Base-by-base conservation (phyloP, 2,888 invertebrate genomes). In the Aplocera efformata region DNA sequence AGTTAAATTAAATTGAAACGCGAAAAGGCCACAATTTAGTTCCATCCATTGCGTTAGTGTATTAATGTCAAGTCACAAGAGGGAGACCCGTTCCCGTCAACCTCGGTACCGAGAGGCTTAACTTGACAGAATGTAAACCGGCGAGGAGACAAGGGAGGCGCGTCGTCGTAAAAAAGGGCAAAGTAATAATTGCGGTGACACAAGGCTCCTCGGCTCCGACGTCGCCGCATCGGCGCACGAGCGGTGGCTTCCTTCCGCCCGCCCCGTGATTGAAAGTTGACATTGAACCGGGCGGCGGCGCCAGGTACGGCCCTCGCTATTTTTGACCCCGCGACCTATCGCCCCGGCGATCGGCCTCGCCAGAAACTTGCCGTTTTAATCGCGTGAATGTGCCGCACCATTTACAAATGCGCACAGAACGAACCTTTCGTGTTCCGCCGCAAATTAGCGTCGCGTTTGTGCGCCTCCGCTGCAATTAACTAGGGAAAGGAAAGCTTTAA, bases 251-350 rank as follows among this genome's bases (percentile, higher is more conserved):
- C 80, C 81, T 82, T 78, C 81, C 78, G 78, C 77, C 78, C 72
- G 69, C 71, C 66, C 68, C 64, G 67, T 82, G 83, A 83, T 84
- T 83, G 79, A 80, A 86, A 79, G 82, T 83, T 85, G 85, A 84
- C 85, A 83, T 84, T 83, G 85, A 81, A 74, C 77, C 70, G 64
- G 82, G 81, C 78, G 77, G 83, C 72, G 82, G 84, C 79, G 77
- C 86, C 85, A 81, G 88, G 88, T 74, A 88, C 88, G 79, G 76
- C 73, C 74, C 76, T 74, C 75, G 75, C 79, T 82, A 79, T 79
- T 82, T 84, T 79, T 81, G 84, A 85, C 84, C 84, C 80, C 79
- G 78, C 78, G 69, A 73, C 79, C 78, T 85, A 88, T 88, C 86
- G 82, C 79, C 56, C 54, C 72, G 78, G 76, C 79, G 80, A 86